phyloP scores from a whole-genome alignment of 2,113 vertebrate genomes.

The Buteo buteo region DNA sequence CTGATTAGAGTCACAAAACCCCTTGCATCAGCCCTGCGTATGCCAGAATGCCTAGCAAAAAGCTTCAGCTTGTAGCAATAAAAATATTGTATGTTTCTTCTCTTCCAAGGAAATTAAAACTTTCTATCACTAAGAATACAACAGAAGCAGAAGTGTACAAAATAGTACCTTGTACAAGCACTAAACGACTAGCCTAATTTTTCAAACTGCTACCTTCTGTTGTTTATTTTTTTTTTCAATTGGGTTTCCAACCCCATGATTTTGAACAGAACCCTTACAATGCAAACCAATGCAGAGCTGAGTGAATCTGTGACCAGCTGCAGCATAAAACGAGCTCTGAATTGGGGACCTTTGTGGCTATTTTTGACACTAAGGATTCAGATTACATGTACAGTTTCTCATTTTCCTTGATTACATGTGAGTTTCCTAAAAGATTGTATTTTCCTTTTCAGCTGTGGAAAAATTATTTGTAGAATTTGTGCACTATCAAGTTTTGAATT shows the following conservation, averaged over 20 bases:
- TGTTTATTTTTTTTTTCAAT: background rate
- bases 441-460: background rate
- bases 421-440: background rate
- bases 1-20: slow-evolving; percentile 6
- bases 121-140: background rate
- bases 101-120: background rate
- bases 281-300: background rate
- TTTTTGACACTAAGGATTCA: background rate
- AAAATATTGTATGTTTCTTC: background rate
- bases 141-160: background rate
- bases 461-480: background rate
- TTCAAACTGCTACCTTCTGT: background rate
- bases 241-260: background rate
- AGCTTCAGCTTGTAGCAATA: background rate
- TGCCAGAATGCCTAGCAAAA: background rate
- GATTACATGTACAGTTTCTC: background rate
- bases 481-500: background rate
- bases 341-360: background rate
- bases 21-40: background rate
- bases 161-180: background rate
- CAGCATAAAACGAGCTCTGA: background rate
- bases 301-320: background rate
- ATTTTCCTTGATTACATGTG: background rate
- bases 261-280: background rate
- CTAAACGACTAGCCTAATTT: background rate